Base-by-base conservation (phyloP, 30 jellyfish, hydroid and myxozoan species). In the Phacellophora camtschatica region DNA sequence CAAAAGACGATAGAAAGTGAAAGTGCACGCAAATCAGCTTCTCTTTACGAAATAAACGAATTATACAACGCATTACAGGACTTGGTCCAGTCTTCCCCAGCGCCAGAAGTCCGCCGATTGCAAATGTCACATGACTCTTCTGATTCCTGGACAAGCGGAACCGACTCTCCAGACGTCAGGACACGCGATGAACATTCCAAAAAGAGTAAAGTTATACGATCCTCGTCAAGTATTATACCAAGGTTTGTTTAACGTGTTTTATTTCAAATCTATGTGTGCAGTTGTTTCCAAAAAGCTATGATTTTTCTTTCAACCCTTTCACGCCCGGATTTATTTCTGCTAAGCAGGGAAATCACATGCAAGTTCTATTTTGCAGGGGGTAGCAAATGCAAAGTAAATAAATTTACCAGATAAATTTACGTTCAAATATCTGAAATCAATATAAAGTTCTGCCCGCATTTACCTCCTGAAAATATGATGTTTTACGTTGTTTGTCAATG, bases 61-160 rank as follows among this genome's bases (percentile, higher is more conserved):
- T 85, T 91, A 6, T 91, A 91, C 48, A 79, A 87, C 27, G 98
- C 98, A 6, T 66, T 91, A 20, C 96, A 91, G 30, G 98, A 91
- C 51, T 81, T 91, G 20, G 98, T 81, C 13, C 64, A 49, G 15
- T 71, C 88, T 11, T 72, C 95, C 5, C 95, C 87, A 8, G 74
- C 63, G 5, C 71, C 75, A 8, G 77, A 36, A 8, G 78, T 32
- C 12, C 75, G 94, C 41, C 36, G 74, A 65, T 36, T 31, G n/a
- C 28, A 62, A 32, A 43, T 82, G 4, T 33, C 87, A 10, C 70
- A 36, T 11, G 91, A 66, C 19, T 80, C 91, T 1, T 80, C 91
- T 6, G 84, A 66, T 35, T 73, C 86, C 37, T 55, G 77, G 77
- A 65, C 91, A 25, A 80, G 91, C 66, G 91, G 84, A 1, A 66